A percentile compares a stretch with the other conserved stretches of the same genome.
phyloP scores from a whole-genome alignment of 2,797 vertebrate genomes.

The Melanotaenia boesemani region DNA sequence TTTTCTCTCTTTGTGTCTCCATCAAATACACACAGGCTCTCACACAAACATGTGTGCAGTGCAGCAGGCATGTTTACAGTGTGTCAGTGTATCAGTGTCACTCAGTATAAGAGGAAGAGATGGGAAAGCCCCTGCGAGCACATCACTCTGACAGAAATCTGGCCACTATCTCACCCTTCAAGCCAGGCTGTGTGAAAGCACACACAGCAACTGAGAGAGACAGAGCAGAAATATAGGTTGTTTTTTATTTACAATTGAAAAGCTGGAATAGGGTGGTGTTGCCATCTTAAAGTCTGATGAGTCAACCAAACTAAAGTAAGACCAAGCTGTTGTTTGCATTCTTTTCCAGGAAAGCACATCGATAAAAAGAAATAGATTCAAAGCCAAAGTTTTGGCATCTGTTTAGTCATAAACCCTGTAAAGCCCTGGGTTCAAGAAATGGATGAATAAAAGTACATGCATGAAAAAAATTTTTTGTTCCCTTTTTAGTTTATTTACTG shows the following conservation, averaged over 20 bases:
- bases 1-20: constrained; percentile 57
- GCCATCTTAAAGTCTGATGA: not conserved
- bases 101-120: constrained; percentile 79
- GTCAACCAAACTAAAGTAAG: not conserved
- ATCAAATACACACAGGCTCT: constrained; percentile 49
- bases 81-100: constrained; percentile 84
- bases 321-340: not conserved
- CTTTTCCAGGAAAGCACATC: not conserved
- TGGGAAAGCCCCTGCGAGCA: constrained; percentile 75
- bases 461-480: not conserved
- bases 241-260: constrained; percentile 11
- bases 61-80: constrained; percentile 62
- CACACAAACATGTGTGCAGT: constrained; percentile 35
- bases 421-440: not conserved
- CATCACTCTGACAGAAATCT: constrained; percentile 82
- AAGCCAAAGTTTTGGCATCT: not conserved
- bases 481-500: not conserved
- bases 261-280: not conserved
- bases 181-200: constrained; percentile 46
- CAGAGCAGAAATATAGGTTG: constrained; percentile 10
- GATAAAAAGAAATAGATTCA: not conserved
- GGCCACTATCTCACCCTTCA: constrained; percentile 75
- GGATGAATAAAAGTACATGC: not conserved
- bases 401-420: not conserved
- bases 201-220: constrained; percentile 5